These are phyloP conservation scores for Akabosia matsudoensis DNA, from an alignment of 1,140 invertebrate species.

Conservation along the genomic window DNA sequence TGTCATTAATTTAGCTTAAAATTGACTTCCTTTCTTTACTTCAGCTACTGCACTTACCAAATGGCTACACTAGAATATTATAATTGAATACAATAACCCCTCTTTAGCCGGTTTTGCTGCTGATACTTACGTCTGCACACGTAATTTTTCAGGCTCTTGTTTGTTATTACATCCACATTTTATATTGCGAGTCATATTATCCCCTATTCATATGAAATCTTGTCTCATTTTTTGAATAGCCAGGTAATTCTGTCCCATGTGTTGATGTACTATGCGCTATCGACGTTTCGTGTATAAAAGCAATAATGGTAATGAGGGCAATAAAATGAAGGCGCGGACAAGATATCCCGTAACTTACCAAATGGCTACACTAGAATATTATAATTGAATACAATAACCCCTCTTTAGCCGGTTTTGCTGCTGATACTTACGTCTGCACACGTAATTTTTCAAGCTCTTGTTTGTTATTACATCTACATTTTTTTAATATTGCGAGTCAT, in stretches of 20 bases:
- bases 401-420: background rate
- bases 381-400: background rate
- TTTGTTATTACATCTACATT: too few relatives aligned
- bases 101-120: background rate
- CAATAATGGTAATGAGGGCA: slow-evolving; percentile 9
- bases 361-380: background rate
- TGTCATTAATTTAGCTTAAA: slow-evolving; percentile 21
- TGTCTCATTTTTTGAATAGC: background rate
- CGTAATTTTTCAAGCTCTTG: too few relatives aligned
- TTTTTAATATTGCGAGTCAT: too few relatives aligned
- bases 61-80: background rate
- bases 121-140: too few relatives aligned
- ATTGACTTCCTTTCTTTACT: slow-evolving; percentile 18
- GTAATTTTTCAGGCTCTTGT: too few relatives aligned
- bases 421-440: too few relatives aligned
- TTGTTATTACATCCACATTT: too few relatives aligned
- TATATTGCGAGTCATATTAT: too few relatives aligned
- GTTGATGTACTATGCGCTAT: background rate
- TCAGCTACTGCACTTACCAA: slow-evolving; percentile 11
- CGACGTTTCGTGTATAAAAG: slow-evolving; percentile 3
- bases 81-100: background rate
- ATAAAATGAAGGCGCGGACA: background rate
- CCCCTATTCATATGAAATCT: background rate
- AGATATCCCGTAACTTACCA: background rate
- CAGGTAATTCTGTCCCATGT: background rate